A percentile compares a stretch with the other conserved stretches of the same genome.
Evolutionary conservation across 2,113 vertebrate species (phyloP).

Genomic region (Poeciliopsis prolifica): DNA sequence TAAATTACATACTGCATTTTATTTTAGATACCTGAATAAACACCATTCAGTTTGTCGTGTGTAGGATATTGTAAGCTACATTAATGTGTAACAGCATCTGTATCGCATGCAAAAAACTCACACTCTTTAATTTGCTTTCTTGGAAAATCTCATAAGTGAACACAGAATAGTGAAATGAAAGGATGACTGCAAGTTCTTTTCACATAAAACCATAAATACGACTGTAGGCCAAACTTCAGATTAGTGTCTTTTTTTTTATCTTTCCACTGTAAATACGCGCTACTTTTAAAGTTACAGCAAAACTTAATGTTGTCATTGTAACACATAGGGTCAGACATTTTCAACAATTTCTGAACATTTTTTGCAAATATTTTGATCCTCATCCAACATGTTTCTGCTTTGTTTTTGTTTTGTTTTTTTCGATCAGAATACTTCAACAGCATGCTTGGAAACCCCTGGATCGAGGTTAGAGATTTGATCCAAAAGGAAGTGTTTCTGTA

Average conservation of each 20-base stretch:
- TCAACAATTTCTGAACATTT: background rate
- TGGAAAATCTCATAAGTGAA: too few species aligned
- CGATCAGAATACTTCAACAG: slow-evolving; percentile 94
- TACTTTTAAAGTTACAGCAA: background rate
- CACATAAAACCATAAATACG: background rate
- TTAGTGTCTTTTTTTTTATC: too few species aligned
- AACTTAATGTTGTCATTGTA: background rate
- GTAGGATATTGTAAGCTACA: background rate
- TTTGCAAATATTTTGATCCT: background rate
- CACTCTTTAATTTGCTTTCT: background rate
- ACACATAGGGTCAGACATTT: background rate
- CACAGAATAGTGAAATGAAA: too few species aligned
- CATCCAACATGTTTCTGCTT: background rate
- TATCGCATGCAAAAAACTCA: too few species aligned
- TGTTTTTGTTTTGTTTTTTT: slow-evolving; percentile 3
- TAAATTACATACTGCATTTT: background rate
- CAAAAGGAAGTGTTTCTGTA: background rate
- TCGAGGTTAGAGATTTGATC: slow-evolving; percentile 84
- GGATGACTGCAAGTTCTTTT: too few species aligned
- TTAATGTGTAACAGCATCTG: background rate
- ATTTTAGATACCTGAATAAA: background rate
- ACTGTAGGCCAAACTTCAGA: background rate
- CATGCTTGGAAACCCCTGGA: slow-evolving; percentile 97
- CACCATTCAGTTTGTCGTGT: background rate
- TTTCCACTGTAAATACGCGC: too few species aligned